phyloP scores from a whole-genome alignment of 2,888 invertebrate genomes.

The Oligia latruncula region DNA sequence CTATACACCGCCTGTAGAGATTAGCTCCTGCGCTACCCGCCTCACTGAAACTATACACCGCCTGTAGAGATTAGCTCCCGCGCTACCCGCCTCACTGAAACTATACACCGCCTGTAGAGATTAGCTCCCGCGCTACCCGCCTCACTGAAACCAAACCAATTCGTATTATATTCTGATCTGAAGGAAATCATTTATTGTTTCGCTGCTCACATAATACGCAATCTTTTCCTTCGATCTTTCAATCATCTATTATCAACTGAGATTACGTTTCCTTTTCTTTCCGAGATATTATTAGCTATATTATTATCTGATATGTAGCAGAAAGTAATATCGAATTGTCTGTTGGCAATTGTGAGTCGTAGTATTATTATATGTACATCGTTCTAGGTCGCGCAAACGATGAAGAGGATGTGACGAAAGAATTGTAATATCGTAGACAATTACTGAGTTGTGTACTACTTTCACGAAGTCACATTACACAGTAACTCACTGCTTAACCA shows the following conservation, averaged over 20 bases:
- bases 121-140: neutral
- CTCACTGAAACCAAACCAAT: constrained; percentile 23
- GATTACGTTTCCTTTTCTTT: constrained; percentile 65
- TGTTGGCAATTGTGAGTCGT: constrained; percentile 16
- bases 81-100: constrained; percentile 10
- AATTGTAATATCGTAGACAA: neutral
- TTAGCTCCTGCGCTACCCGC: neutral
- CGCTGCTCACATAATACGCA: constrained; percentile 49
- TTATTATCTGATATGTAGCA: constrained; percentile 39
- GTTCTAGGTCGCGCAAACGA: neutral
- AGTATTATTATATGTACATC: neutral
- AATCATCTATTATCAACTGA: constrained; percentile 66
- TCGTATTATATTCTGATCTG: constrained; percentile 30
- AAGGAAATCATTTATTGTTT: constrained; percentile 64
- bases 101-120: neutral
- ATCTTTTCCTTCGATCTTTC: constrained; percentile 60
- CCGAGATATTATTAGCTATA: constrained; percentile 54
- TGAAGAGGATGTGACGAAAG: neutral
- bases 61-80: neutral
- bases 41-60: neutral
- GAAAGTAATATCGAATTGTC: constrained; percentile 50
- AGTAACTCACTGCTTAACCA: no score
- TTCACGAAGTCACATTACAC: neutral
- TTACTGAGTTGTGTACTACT: neutral
- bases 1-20: neutral